Base-by-base conservation (phyloP, 2,113 vertebrate species). In the Vombatus ursinus region DNA sequence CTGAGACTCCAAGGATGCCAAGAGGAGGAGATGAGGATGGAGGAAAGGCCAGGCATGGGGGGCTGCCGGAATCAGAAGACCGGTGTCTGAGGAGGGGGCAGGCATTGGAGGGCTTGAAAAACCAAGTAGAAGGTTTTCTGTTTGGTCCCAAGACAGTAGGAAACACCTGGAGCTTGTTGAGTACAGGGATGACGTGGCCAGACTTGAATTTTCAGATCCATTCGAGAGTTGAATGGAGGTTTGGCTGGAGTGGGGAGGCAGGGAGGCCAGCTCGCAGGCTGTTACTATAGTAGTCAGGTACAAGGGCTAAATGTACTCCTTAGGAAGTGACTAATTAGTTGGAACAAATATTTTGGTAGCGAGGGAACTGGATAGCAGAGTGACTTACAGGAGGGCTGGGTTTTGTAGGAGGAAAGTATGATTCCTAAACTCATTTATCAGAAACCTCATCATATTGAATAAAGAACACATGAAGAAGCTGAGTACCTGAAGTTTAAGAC, bases 161-260 rank as follows among this genome's bases (percentile, higher is more conserved):
- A 95, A 91, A 77, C 52, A 49, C 2, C 68, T 95, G 22, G 89
- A 93, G 25, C 94, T 95, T 95, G 3, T 12, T 44, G 0, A 23
- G 47, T 47, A 44, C 44, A 22, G 10, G 37, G 91, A 14, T 93
- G 90, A 84, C 6, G 47, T 90, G 52, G 31, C 68, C 26, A 68
- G 49, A 92, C 26, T 91, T 93, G 47, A 1, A 31, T 84, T 48
- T 90, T 96, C 91, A 91, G 94, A 89, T 49, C 53, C 10, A 2
- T 91, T 90, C 52, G 53, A 3, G 49, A 53, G 23, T 95, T 92
- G 91, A 12, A 23, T 96, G 50, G 52, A 92, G 93, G 84, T 91
- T 37, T 54, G 89, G 48, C 90, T 51, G 6, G 53, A 28, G 12
- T 91, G 44, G 89, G 91, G 19, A 92, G 52, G 3, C 52, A 8